Conservation (phyloP, 2,888 invertebrate genomes). For the Aporophyla lueneburgensis region DNA sequence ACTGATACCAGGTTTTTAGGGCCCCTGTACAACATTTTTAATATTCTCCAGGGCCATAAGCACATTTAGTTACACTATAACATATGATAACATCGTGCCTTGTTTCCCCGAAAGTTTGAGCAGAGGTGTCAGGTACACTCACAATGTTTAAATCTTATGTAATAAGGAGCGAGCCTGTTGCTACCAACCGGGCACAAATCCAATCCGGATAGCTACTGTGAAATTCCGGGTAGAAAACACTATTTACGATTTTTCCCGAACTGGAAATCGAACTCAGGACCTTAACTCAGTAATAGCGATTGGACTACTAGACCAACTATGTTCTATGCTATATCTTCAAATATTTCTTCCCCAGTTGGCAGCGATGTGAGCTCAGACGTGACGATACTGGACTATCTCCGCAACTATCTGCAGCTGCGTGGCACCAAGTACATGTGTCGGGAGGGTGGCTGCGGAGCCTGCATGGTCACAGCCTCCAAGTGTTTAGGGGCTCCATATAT, state of each 20-base stretch:
- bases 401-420: conserved; percentile 88
- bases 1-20: neutral
- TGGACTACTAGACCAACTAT: too few species aligned
- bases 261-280: too few species aligned
- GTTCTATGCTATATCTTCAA: neutral
- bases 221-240: too few species aligned
- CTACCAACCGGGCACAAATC: too few species aligned
- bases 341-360: conserved; percentile 47
- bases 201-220: too few species aligned
- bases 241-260: too few species aligned
- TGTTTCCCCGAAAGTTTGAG: too few species aligned
- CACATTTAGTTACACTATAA: neutral
- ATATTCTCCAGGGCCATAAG: neutral
- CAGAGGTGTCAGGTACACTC: too few species aligned
- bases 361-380: conserved; percentile 74
- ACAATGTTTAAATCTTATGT: too few species aligned
- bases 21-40: neutral
- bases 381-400: conserved; percentile 90
- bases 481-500: conserved; percentile 72
- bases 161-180: too few species aligned
- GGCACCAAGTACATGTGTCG: conserved; percentile 93
- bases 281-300: too few species aligned
- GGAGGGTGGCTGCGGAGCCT: conserved; percentile 93
- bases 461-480: conserved; percentile 85
- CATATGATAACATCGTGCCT: too few species aligned